These are phyloP conservation scores for Zhuqinia jingwanae DNA, from an alignment of 2,888 invertebrate genomes.

Conservation along the genomic window DNA sequence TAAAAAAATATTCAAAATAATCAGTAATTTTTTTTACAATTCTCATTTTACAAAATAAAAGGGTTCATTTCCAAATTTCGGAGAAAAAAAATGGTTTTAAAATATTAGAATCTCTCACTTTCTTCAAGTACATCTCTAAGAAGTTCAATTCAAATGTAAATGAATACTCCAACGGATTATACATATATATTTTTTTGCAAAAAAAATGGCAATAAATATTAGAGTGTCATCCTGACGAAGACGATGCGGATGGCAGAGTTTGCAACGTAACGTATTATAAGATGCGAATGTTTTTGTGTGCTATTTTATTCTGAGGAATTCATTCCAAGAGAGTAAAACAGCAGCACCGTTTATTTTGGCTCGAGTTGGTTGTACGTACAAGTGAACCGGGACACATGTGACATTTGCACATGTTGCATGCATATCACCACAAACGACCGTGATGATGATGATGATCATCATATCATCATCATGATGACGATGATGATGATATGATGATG, in stretches of 20 bases:
- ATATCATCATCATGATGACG: constrained; percentile 21
- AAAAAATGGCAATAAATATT: neutral
- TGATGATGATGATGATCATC: constrained; percentile 39
- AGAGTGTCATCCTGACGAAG: neutral
- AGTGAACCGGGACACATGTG: constrained; percentile 72
- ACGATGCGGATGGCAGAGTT: neutral
- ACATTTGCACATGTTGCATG: constrained; percentile 71
- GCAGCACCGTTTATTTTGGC: constrained; percentile 28
- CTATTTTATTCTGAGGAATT: constrained; percentile 36
- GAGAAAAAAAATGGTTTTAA: no score
- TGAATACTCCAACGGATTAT: no score
- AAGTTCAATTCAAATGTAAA: no score
- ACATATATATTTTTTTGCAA: no score
- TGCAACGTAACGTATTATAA: neutral
- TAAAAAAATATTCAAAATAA: no score
- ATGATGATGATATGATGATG: constrained; percentile 23
- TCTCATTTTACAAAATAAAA: no score
- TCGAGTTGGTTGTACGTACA: constrained; percentile 18
- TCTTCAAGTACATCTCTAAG: no score
- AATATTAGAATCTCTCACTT: no score
- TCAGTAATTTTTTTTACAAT: no score
- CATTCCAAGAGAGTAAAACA: neutral
- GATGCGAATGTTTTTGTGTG: neutral
- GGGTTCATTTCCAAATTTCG: no score
- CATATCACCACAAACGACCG: constrained; percentile 54